These are phyloP conservation scores for Diorhabda carinulata DNA, from an alignment of 1,140 invertebrate species.

Conservation along the genomic window DNA sequence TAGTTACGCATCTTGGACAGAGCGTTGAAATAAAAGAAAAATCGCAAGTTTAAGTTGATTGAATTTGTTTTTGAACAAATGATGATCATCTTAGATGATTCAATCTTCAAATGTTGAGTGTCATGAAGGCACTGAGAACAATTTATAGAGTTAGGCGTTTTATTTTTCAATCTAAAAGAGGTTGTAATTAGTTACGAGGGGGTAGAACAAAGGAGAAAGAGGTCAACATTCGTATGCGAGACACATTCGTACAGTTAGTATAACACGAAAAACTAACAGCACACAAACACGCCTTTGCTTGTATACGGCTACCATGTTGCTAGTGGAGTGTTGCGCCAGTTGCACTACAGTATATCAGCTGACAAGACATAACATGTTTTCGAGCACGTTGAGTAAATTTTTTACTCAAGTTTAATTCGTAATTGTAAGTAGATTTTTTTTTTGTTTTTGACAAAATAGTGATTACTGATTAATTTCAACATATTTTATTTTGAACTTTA, in stretches of 20 bases:
- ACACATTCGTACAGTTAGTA: slow-evolving; percentile 7
- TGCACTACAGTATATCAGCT: neutral
- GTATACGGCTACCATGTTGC: neutral
- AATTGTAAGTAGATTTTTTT: neutral
- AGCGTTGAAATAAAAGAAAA: no score
- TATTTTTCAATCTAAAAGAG: no score
- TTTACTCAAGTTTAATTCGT: slow-evolving; percentile 1
- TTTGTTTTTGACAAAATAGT: slow-evolving; percentile 11
- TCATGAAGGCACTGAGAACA: no score
- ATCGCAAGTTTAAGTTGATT: no score
- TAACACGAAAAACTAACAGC: slow-evolving; percentile 8
- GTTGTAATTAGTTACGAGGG: no score
- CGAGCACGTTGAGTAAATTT: slow-evolving; percentile 2
- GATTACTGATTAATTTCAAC: neutral
- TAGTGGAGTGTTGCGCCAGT: neutral
- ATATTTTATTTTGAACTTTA: slow-evolving; percentile 5
- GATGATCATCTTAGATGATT: no score
- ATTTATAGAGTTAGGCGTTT: no score
- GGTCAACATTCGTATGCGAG: neutral
- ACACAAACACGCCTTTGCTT: slow-evolving; percentile 3
- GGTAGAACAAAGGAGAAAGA: neutral
- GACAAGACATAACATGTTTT: neutral
- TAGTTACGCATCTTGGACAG: no score
- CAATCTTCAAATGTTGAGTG: no score
- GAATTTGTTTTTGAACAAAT: no score